Evolutionary conservation across 2,888 invertebrate species (phyloP), one percentile per base, ranked within the genome.

Genomic region (Xestia c-nigrum): DNA sequence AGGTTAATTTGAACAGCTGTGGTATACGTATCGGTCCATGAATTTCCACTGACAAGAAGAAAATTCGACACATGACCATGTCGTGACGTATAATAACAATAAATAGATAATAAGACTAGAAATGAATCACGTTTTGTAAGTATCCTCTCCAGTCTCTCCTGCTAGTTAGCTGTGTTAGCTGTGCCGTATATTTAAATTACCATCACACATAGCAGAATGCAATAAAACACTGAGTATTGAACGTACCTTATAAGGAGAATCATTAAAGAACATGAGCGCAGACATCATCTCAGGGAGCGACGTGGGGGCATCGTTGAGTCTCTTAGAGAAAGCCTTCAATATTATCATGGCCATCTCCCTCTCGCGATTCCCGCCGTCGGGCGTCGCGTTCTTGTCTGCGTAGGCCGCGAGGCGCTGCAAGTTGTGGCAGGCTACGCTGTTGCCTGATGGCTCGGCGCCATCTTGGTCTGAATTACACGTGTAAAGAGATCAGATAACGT

Each of bases 371-470:
- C 95, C 96, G 12, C 95, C 95, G 43, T 96, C 95, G 0, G 94
- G 88, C 3, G 87, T 89, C 0, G 92, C 85, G 73, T 93, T 93
- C 55, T 97, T 97, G 90, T 98, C 97, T 57, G 98, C 97, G 90
- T 98, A 98, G 0, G 98, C 97, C 0, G 98, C 97, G 43, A 99
- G 95, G 10, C 98, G 97, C 50, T 98, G 96, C 24, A 99, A 96
- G 95, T 99, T 99, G 89, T 97, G 97, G 38, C 98, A 98, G 0
- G 99, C 97, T 0, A 99, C 98, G 65, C 99, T 99, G 93, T 99
- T 99, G 52, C 99, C 98, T 59, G 98, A 98, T 0, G 99, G 99
- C 91, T 99, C 99, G 0, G 99, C 99, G 21, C 99, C 99, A 92
- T 99, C 99, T 94, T 99, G 98, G 93, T 99, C 99, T 99, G 59